These are phyloP conservation scores for Recurvirostra avosetta DNA, from an alignment of 2,113 vertebrate species.

Conservation along the genomic window DNA sequence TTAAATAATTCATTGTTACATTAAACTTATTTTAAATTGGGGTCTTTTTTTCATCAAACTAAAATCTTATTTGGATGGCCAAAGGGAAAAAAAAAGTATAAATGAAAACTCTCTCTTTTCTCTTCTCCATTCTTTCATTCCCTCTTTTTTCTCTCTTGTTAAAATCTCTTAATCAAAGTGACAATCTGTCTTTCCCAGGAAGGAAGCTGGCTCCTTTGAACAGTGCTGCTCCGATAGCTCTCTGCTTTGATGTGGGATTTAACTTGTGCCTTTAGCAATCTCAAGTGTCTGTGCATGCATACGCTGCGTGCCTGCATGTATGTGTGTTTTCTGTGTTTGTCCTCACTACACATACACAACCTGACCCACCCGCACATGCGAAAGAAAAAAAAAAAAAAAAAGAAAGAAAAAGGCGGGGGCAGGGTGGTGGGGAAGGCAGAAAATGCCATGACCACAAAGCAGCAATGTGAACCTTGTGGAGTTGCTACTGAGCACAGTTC, in stretches of 20 bases:
- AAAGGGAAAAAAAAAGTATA: constrained; percentile 5
- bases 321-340: not conserved
- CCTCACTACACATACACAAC: not conserved
- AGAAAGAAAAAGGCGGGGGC: not conserved
- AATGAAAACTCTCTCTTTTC: not conserved
- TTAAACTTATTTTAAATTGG: constrained; percentile 52
- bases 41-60: constrained; percentile 3
- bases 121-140: not conserved
- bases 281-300: not conserved
- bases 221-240: constrained; percentile 28
- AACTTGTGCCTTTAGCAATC: constrained; percentile 52
- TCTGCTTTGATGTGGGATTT: constrained; percentile 72
- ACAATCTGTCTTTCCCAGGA: constrained; percentile 67
- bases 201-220: constrained; percentile 54
- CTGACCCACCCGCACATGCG: not conserved
- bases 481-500: not conserved
- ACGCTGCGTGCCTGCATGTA: not conserved
- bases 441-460: not conserved
- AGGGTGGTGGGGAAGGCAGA: not conserved
- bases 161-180: constrained; percentile 70
- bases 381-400: not conserved
- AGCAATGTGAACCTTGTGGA: not conserved
- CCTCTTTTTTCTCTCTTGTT: not conserved
- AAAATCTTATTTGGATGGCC: constrained; percentile 40
- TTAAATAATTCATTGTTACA: constrained; percentile 63